Base-by-base conservation (phyloP, 2,888 invertebrate genomes). In the Aphodius granarius region DNA sequence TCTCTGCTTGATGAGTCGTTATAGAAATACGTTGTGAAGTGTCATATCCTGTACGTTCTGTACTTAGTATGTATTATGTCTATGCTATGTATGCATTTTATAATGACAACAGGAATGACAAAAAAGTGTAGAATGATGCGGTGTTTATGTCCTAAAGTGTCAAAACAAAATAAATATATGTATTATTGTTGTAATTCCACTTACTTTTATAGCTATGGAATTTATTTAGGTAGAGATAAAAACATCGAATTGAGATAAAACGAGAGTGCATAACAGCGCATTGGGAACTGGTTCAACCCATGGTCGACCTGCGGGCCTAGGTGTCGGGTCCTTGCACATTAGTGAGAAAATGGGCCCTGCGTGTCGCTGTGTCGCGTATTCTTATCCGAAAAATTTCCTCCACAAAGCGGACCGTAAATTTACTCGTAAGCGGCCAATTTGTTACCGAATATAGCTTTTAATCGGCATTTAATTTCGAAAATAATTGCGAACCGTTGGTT, bases 181-280 rank as follows among this genome's bases (percentile, higher is more conserved):
- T 43, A 66, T 73, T 63, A 66, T 66, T 21, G 43, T 19, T 62
- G 68, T 62, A 23, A 66, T 73, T 17, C 73, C 73, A 68, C 66
- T 73, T 66, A 73, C 23, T 73, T 73, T 73, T 73, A 73, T 73
- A 66, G 66, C 63, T 19, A 66, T 66, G 17, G 73, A 73, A 73
- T 73, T 73, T 73, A 73, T 73, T 73, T 73, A 66, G 21, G 68
- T 22, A 22, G 18, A 22, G 73, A 73, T 66, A 66, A 73, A 73
- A 73, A 66, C 66, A 73, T 68, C 21, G 68, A 68, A 21, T 21
- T 20, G 68, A 19, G 68, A 68, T 68, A 68, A 68, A 68, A 68
- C 68, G 22, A 20, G 68, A 68, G 22, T 19, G 65, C n/a, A n/a
- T n/a, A n/a, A n/a, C n/a, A 43, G 43, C 0, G 43, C 3, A 43